phyloP scores from a whole-genome alignment of 2,113 vertebrate genomes.

The Rhegmatorhina hoffmannsi region DNA sequence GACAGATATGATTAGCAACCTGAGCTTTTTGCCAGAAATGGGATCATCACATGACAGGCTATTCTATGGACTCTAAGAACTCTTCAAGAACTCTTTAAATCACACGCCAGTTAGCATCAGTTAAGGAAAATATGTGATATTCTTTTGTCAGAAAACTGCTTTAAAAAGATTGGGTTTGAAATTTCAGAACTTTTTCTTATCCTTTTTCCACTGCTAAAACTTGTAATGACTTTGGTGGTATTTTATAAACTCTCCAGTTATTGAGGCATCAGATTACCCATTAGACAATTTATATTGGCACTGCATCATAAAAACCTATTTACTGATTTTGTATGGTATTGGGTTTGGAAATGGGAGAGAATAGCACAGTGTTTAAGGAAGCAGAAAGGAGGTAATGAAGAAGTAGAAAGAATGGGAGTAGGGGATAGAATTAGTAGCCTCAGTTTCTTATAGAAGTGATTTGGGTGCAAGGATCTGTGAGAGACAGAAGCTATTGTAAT shows the following conservation, averaged over 20 bases:
- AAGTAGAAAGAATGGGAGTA: not conserved
- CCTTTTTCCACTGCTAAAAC: not conserved
- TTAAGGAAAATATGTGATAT: not conserved
- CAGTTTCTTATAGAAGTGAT: not conserved
- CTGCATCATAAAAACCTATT: not conserved
- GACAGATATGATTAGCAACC: not conserved
- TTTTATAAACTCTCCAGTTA: not conserved
- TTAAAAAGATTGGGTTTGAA: not conserved
- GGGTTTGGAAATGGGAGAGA: not conserved
- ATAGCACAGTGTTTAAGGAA: not conserved
- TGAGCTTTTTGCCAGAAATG: not conserved
- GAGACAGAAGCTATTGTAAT: not conserved
- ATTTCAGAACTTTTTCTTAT: not conserved
- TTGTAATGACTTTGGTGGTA: not conserved
- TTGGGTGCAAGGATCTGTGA: not conserved
- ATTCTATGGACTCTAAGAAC: not conserved
- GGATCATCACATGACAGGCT: not conserved
- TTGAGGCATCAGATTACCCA: not conserved
- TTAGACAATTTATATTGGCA: not conserved
- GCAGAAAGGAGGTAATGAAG: not conserved
- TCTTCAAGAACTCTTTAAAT: not conserved
- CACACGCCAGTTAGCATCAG: not conserved
- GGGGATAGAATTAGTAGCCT: not conserved
- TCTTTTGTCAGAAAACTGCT: not conserved
- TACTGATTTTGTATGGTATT: not conserved